Evolutionary conservation across 2,888 invertebrate species (phyloP).

Genomic region (Hesperia comma): DNA sequence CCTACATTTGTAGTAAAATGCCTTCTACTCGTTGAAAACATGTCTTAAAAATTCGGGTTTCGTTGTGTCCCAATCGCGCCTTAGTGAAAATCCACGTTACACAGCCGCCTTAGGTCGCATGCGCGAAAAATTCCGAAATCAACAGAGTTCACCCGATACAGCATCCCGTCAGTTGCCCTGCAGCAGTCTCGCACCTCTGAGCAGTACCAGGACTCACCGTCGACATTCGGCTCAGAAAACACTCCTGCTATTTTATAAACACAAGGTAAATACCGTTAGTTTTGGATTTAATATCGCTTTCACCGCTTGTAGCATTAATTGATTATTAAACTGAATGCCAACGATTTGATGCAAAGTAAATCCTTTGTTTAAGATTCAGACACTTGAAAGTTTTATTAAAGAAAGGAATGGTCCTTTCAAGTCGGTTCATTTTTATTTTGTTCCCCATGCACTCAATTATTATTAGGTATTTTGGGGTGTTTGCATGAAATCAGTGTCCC

Average conservation of each 20-base stretch:
- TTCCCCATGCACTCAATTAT: no score
- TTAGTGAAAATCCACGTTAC: slow-evolving; percentile 44
- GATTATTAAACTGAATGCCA: no score
- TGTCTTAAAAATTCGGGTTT: no score
- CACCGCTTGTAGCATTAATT: not conserved
- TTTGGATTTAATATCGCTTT: not conserved
- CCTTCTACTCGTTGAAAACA: no score
- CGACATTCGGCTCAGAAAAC: not conserved
- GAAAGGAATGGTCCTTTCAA: not conserved
- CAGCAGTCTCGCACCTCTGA: slow-evolving; percentile 39
- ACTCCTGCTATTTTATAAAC: not conserved
- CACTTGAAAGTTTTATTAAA: slow-evolving; percentile 23
- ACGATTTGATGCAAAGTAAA: not conserved
- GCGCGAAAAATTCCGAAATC: slow-evolving; percentile 57
- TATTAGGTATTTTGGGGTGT: no score
- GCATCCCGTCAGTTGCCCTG: slow-evolving; percentile 47
- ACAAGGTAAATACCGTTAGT: slow-evolving; percentile 15
- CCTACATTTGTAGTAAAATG: no score
- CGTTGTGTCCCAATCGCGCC: slow-evolving; percentile 24
- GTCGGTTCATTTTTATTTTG: no score
- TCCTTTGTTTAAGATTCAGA: slow-evolving; percentile 34
- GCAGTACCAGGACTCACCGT: not conserved
- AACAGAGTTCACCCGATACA: slow-evolving; percentile 44
- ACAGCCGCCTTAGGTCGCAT: slow-evolving; percentile 49
- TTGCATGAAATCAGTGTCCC: no score